Percentiles rank a stretch among this genome's conserved stretches.
Evolutionary conservation across 2,797 vertebrate genomes (phyloP).

Genomic region (Odontamblyopus lacepedii): DNA sequence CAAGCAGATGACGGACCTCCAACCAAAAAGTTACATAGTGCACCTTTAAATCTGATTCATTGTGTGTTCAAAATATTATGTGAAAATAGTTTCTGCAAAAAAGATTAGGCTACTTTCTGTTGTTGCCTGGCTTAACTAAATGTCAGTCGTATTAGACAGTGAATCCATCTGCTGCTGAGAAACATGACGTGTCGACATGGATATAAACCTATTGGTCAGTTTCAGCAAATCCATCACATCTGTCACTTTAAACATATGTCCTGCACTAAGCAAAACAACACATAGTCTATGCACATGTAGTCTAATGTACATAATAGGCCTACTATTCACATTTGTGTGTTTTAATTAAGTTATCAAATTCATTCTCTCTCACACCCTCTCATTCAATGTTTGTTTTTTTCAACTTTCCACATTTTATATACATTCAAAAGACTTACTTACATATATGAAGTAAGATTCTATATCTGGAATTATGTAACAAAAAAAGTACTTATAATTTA

Average conservation of each 20-base stretch:
- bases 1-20: too few relatives aligned
- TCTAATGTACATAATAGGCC: neutral
- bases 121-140: constrained; percentile 43
- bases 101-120: constrained; percentile 31
- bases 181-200: constrained; percentile 36
- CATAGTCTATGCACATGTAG: neutral
- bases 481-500: too few relatives aligned
- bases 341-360: constrained; percentile 24
- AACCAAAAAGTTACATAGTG: too few relatives aligned
- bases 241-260: constrained; percentile 39
- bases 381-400: too few relatives aligned
- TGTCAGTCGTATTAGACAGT: constrained; percentile 48
- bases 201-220: constrained; percentile 33
- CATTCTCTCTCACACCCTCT: too few relatives aligned
- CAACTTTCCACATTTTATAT: too few relatives aligned
- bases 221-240: constrained; percentile 52
- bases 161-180: constrained; percentile 55
- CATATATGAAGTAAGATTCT: too few relatives aligned
- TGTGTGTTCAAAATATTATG: too few relatives aligned
- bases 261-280: neutral
- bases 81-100: neutral
- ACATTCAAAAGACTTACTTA: too few relatives aligned
- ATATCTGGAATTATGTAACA: too few relatives aligned
- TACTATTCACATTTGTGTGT: constrained; percentile 13
- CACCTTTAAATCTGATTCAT: too few relatives aligned